Conservation (phyloP, 2,888 invertebrate species). For the Neoitamus cyanurus region DNA sequence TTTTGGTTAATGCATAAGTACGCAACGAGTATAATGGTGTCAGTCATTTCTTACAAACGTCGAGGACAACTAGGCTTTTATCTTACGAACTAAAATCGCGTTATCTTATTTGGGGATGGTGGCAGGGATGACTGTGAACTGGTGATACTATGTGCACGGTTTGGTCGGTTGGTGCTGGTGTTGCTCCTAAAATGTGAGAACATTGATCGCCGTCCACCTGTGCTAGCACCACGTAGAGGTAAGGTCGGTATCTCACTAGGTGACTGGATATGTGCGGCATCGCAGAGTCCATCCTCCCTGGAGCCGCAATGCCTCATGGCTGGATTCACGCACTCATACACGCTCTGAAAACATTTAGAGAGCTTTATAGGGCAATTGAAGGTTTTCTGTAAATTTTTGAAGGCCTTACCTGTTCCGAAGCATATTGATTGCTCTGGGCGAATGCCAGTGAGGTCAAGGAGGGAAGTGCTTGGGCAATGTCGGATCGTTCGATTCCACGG, state of each 20-base stretch:
- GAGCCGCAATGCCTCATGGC: slow-evolving; percentile 66
- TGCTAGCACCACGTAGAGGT: slow-evolving; percentile 59
- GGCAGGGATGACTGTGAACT: slow-evolving; percentile 64
- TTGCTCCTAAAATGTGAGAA: slow-evolving; percentile 62
- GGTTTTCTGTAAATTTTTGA: slow-evolving; percentile 11
- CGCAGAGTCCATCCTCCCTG: slow-evolving; percentile 59
- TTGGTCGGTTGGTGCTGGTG: slow-evolving; percentile 14
- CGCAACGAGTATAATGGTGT: background rate
- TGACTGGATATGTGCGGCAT: slow-evolving; percentile 58
- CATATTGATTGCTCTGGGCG: slow-evolving; percentile 67
- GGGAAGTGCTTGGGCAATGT: slow-evolving; percentile 70
- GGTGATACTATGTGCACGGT: slow-evolving; percentile 56
- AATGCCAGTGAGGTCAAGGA: slow-evolving; percentile 66
- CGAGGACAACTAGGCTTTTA: background rate
- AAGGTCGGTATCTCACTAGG: slow-evolving; percentile 66
- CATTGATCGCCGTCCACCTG: slow-evolving; percentile 62
- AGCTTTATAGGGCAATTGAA: background rate
- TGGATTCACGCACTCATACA: slow-evolving; percentile 71
- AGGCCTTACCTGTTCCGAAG: slow-evolving; percentile 63
- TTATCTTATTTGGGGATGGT: slow-evolving; percentile 63
- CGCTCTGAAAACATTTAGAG: slow-evolving; percentile 64
- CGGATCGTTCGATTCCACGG: slow-evolving; percentile 72
- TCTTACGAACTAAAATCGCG: slow-evolving; percentile 60
- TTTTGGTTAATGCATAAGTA: background rate
- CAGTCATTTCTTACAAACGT: slow-evolving; percentile 14